Conservation (phyloP, 2,888 invertebrate genomes). For the Chouioia cunea region DNA sequence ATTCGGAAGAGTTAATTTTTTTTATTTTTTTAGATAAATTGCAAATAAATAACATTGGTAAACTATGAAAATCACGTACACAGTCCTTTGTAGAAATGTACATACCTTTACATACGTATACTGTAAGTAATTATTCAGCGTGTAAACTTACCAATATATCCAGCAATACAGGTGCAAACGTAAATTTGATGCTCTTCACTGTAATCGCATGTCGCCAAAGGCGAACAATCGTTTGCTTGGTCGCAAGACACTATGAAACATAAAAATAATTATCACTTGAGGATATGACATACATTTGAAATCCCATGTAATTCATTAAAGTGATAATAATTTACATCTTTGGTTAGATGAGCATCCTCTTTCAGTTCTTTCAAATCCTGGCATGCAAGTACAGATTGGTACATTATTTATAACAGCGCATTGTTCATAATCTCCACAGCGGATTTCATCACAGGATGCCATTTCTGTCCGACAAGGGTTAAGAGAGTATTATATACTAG, state of each 20-base stretch:
- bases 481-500: neutral
- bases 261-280: neutral
- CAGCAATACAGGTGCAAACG: conserved; percentile 70
- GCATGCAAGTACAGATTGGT: conserved; percentile 59
- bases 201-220: conserved; percentile 69
- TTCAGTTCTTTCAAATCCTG: conserved; percentile 59
- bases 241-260: conserved; percentile 67
- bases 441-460: conserved; percentile 57
- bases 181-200: conserved; percentile 63
- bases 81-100: too few species aligned
- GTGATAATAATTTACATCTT: conserved; percentile 51
- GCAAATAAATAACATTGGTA: too few species aligned
- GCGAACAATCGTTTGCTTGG: conserved; percentile 73
- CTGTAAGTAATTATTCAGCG: neutral
- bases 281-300: neutral
- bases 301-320: neutral
- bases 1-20: too few species aligned
- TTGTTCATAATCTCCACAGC: conserved; percentile 56
- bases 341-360: conserved; percentile 59
- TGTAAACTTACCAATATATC: conserved; percentile 71
- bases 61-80: too few species aligned
- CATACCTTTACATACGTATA: neutral
- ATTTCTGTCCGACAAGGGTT: conserved; percentile 50
- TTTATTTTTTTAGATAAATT: too few species aligned
- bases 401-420: conserved; percentile 58